These are phyloP conservation scores for Cariama cristata DNA, from an alignment of 2,113 vertebrate genomes.

Conservation along the genomic window DNA sequence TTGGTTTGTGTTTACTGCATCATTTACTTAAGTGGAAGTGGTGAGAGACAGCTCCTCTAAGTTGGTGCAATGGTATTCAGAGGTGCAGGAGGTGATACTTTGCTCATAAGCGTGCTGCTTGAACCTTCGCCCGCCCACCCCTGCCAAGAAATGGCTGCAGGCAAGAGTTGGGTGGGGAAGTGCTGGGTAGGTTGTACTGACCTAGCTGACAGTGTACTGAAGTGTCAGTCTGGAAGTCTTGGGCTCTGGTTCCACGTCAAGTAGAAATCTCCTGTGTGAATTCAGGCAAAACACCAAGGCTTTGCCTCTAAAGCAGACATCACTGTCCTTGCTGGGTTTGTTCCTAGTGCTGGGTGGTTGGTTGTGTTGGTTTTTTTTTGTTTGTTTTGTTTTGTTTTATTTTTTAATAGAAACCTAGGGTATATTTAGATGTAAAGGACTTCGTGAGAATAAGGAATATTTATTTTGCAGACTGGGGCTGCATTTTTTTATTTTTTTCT, in stretches of 20 bases:
- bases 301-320: not conserved
- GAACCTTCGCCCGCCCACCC: not conserved
- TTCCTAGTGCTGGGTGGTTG: not conserved
- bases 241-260: not conserved
- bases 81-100: not conserved
- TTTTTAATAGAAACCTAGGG: not conserved
- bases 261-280: not conserved
- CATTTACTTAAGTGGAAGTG: not conserved
- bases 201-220: not conserved
- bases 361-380: not conserved
- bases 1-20: not conserved
- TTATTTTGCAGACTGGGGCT: slow-evolving; percentile 19
- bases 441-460: not conserved
- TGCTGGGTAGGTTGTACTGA: not conserved
- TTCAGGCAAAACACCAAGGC: not conserved
- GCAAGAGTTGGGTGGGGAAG: not conserved
- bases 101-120: not conserved
- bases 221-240: not conserved
- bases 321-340: not conserved
- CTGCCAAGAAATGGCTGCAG: not conserved
- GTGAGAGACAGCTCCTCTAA: not conserved
- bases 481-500: not conserved
- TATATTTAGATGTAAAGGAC: not conserved
- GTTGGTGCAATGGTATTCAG: not conserved
- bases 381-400: not conserved